These are phyloP conservation scores for Schlechtendalia chinensis DNA, from an alignment of 1,140 invertebrate species.

Conservation along the genomic window DNA sequence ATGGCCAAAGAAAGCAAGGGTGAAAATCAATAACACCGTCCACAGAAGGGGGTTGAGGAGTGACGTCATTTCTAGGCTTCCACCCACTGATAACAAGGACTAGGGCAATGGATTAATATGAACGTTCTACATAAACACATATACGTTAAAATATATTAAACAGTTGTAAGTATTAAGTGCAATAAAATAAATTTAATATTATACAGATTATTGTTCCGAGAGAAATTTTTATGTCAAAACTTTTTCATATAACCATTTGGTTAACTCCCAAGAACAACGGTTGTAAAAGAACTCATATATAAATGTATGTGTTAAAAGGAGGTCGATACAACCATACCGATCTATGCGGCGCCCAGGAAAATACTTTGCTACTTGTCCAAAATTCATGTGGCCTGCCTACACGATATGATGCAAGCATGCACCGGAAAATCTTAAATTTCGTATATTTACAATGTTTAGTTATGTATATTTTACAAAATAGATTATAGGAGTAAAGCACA, in stretches of 20 bases:
- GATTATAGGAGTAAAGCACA: neutral
- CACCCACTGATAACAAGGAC: constrained; percentile 24
- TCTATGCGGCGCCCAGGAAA: constrained; percentile 34
- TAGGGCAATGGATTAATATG: constrained; percentile 40
- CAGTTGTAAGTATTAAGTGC: neutral
- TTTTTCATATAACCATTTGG: neutral
- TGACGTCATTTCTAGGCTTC: constrained; percentile 43
- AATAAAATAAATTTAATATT: neutral
- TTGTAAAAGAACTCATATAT: neutral
- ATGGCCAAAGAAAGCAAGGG: constrained; percentile 39
- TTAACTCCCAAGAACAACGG: neutral
- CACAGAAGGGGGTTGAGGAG: neutral
- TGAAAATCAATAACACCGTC: constrained; percentile 37
- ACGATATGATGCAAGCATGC: neutral
- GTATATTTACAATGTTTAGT: neutral
- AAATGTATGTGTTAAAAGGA: neutral
- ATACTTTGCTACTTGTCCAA: neutral
- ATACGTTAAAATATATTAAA: constrained; percentile 26
- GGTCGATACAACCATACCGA: constrained; percentile 32
- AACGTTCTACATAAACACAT: constrained; percentile 17
- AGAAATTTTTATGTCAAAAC: neutral
- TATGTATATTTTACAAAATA: neutral
- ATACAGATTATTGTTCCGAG: neutral
- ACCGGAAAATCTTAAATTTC: neutral
- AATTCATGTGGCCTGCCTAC: neutral